Base-by-base conservation (phyloP, 2,888 invertebrate genomes). In the Masnerella sp. region DNA sequence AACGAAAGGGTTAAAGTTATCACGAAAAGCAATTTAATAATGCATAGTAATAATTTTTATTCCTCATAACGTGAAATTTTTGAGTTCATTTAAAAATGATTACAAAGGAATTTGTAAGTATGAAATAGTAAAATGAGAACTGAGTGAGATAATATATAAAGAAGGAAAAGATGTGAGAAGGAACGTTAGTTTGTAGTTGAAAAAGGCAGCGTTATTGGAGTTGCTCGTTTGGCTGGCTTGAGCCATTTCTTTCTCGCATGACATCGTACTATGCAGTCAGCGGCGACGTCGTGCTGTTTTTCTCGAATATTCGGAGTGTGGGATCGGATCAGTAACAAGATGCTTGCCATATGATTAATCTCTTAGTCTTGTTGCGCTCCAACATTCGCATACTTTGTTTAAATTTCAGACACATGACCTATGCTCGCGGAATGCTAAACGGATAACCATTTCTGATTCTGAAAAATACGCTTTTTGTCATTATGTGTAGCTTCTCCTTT, bases 331-430 rank as follows among this genome's bases (percentile, higher is more conserved):
- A 56, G 54, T 62, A 54, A 62, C 69, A 69, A 69, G 54, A 69
- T 69, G 69, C 54, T 62, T 14, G 54, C 61, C 69, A 69, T 69
- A 49, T 69, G 69, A 69, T 69, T 69, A 69, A 62, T 69, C 61
- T 61, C 11, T 30, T 34, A 49, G 40, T 56, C 61, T 42, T 45
- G 52, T 36, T 69, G 36, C 52, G 9, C 18, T 32, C 8, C n/a
- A 49, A 42, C 49, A 30, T 58, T 58, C 38, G 32, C 25, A 65
- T 36, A 25, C 5, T 56, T 47, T 43, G 52, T 56, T 56, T 45
- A 38, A 47, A 56, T 25, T 56, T 40, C 25, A 56, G 20, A 54
- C 18, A 56, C 47, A 65, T 34, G 47, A 22, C 8, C 36, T 9
- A 5, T 15, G 12, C 20, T 45, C 45, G 32, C 14, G 34, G 51